Evolutionary conservation across 2,797 vertebrate species (phyloP).

Genomic region (Diplodus puntazzo): DNA sequence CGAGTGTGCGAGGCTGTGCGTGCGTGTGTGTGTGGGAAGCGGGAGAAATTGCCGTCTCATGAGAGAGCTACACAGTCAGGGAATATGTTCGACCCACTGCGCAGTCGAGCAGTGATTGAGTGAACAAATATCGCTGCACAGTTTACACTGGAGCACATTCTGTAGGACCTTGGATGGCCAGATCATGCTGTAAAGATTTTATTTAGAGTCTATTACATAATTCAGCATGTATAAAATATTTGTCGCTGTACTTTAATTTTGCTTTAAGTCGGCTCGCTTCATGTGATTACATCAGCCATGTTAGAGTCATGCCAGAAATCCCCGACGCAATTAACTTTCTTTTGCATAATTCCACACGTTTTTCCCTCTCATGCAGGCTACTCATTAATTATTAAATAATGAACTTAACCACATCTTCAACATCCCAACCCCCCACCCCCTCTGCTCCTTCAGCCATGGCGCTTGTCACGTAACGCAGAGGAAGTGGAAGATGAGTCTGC

Average conservation of each 20-base stretch:
- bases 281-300: conserved; percentile 19
- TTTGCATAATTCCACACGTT: neutral
- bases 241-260: conserved; percentile 10
- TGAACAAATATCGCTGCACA: conserved; percentile 19
- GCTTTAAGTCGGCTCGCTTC: conserved; percentile 6
- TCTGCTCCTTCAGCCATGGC: neutral
- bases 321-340: neutral
- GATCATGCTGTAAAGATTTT: neutral
- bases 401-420: neutral
- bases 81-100: conserved; percentile 32
- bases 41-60: conserved; percentile 13
- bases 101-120: conserved; percentile 38
- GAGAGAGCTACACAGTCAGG: conserved; percentile 29
- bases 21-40: conserved; percentile 17
- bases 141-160: neutral
- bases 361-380: neutral
- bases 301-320: neutral
- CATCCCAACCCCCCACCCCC: too few species aligned
- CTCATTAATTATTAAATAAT: conserved; percentile 22
- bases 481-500: neutral
- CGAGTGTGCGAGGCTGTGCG: conserved; percentile 22
- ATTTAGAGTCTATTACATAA: conserved; percentile 18
- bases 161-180: neutral
- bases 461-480: neutral
- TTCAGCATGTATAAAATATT: conserved; percentile 28